Evolutionary conservation across 2,888 invertebrate species (phyloP).

Genomic region (Scaptomyza tumidula): DNA sequence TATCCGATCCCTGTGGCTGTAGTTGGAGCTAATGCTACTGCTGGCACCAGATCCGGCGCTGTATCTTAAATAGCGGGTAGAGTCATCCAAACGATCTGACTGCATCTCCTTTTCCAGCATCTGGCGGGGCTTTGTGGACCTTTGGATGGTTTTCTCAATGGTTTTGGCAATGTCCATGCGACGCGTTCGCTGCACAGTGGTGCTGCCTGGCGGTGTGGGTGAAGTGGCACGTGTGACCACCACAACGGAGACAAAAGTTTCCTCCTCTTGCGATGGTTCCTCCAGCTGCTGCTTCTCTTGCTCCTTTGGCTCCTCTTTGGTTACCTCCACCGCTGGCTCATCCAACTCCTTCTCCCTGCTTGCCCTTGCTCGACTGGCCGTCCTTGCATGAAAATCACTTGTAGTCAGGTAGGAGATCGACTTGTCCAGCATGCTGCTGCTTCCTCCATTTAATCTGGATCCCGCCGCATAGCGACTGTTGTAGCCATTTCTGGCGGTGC

Average conservation of each 20-base stretch:
- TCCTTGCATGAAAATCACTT: constrained; percentile 83
- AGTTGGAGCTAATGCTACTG: constrained; percentile 86
- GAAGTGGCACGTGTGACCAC: constrained; percentile 92
- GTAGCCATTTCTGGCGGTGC: constrained; percentile 60
- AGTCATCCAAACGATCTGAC: constrained; percentile 89
- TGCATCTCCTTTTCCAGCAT: constrained; percentile 90
- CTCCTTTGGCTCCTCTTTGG: not conserved
- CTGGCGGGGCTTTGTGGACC: constrained; percentile 86
- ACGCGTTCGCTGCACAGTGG: constrained; percentile 87
- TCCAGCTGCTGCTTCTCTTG: constrained; percentile 10
- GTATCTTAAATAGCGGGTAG: constrained; percentile 88
- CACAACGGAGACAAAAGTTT: constrained; percentile 85
- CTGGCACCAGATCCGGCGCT: constrained; percentile 83
- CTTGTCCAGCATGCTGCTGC: constrained; percentile 63
- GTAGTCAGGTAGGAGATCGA: constrained; percentile 83
- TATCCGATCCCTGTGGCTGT: constrained; percentile 84
- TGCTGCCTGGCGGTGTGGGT: constrained; percentile 88
- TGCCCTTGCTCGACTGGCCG: constrained; percentile 77
- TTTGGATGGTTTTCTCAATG: constrained; percentile 88
- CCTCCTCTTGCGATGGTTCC: constrained; percentile 39
- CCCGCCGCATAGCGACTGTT: constrained; percentile 58
- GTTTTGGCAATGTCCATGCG: constrained; percentile 90
- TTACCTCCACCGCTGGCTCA: constrained; percentile 18
- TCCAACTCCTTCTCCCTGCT: constrained; percentile 83
- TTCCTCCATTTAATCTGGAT: constrained; percentile 35